Evolutionary conservation across 2,113 vertebrate genomes (phyloP).

Genomic region (Pipa parva): DNA sequence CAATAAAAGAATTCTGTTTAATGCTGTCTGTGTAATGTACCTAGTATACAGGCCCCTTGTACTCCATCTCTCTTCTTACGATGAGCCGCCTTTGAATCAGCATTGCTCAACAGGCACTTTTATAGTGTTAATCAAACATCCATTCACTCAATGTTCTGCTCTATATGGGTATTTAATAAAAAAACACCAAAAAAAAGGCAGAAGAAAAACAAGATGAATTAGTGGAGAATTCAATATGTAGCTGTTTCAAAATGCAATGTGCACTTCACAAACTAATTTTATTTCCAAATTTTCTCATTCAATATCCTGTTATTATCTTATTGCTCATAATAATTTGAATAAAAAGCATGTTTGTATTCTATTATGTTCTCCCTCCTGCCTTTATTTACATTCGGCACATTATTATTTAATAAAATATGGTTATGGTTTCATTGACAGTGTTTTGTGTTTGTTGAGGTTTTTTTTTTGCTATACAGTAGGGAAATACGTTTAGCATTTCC

Average conservation of each 20-base stretch:
- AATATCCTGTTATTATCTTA: constrained; percentile 33
- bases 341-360: constrained; percentile 40
- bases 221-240: not conserved
- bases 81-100: not conserved
- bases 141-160: not conserved
- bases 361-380: constrained; percentile 28
- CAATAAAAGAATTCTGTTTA: too few relatives aligned
- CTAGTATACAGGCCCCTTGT: too few relatives aligned
- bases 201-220: not conserved
- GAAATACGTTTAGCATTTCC: constrained; percentile 26
- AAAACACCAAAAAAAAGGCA: not conserved
- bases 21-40: too few relatives aligned
- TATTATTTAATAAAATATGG: constrained; percentile 38
- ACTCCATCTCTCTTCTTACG: not conserved
- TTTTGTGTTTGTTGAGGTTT: too few relatives aligned
- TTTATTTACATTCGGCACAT: constrained; percentile 20
- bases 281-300: constrained; percentile 25
- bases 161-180: not conserved
- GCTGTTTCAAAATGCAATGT: not conserved
- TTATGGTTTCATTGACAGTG: constrained; percentile 33
- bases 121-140: not conserved
- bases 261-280: constrained; percentile 10
- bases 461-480: constrained; percentile 33
- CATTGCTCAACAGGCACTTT: not conserved
- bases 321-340: constrained; percentile 40